Conservation (phyloP, 2,888 invertebrate genomes). For the Agapostemon virescens region DNA sequence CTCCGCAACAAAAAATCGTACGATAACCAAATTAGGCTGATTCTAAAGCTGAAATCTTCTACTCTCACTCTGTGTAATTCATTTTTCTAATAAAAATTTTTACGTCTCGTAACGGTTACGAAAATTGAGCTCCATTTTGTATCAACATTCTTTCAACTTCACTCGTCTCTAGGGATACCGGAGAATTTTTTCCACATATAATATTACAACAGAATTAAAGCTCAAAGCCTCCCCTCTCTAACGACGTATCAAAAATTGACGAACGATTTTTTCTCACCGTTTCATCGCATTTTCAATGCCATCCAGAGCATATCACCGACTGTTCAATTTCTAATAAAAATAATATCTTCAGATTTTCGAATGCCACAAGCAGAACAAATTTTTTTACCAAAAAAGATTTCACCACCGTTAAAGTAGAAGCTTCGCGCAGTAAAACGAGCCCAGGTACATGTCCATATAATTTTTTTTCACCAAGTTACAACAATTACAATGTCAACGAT, state of each 20-base stretch:
- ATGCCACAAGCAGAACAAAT: too few species aligned
- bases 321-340: neutral
- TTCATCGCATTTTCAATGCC: neutral
- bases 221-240: neutral
- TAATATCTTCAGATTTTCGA: too few species aligned
- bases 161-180: neutral
- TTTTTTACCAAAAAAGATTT: neutral
- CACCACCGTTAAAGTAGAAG: neutral
- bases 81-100: neutral
- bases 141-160: neutral
- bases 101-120: too few species aligned
- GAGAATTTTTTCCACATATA: neutral
- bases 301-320: neutral
- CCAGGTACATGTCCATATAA: neutral
- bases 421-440: neutral
- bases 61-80: neutral
- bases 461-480: neutral
- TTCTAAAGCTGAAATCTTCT: neutral
- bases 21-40: neutral
- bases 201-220: neutral
- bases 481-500: neutral
- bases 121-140: too few species aligned
- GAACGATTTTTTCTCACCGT: neutral
- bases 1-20: neutral
- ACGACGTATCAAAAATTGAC: neutral